phyloP scores from a whole-genome alignment of 2,888 invertebrate species.

The Bembecia ichneumoniformis region DNA sequence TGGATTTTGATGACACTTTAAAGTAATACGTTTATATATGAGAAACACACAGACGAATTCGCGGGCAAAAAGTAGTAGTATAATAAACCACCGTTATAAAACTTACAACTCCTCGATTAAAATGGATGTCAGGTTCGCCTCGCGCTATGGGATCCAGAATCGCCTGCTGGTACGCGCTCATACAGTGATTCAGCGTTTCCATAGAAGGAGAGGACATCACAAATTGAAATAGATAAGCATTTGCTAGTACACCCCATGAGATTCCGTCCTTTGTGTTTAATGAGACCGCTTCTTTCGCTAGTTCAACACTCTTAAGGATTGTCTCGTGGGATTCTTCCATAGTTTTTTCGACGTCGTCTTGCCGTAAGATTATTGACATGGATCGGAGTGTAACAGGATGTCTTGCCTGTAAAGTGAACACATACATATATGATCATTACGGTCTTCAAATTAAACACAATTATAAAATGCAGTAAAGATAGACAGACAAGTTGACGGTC shows the following conservation, averaged over 20 bases:
- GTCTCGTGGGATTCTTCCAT: slow-evolving; percentile 70
- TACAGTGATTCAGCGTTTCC: slow-evolving; percentile 77
- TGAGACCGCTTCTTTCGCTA: slow-evolving; percentile 87
- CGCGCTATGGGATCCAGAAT: slow-evolving; percentile 78
- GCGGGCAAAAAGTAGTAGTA: too few species aligned
- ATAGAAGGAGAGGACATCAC: slow-evolving; percentile 83
- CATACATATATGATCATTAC: not conserved
- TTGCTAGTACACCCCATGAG: slow-evolving; percentile 89
- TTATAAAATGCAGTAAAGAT: too few species aligned
- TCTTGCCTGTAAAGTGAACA: slow-evolving; percentile 66
- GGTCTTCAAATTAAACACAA: not conserved
- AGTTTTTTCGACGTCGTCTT: slow-evolving; percentile 60
- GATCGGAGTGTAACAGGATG: slow-evolving; percentile 84
- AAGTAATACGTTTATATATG: too few species aligned
- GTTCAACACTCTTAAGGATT: slow-evolving; percentile 79
- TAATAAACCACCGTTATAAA: slow-evolving; percentile 1
- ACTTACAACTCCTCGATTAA: slow-evolving; percentile 87
- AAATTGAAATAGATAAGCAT: slow-evolving; percentile 86
- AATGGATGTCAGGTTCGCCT: slow-evolving; percentile 85
- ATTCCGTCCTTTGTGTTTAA: slow-evolving; percentile 83
- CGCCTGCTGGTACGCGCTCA: slow-evolving; percentile 87
- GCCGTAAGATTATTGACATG: slow-evolving; percentile 85
- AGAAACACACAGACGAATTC: too few species aligned
- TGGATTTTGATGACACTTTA: too few species aligned
- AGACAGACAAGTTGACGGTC: too few species aligned